Base-by-base conservation (phyloP, 2,797 vertebrate genomes). In the Gobionotothen gibberifrons region DNA sequence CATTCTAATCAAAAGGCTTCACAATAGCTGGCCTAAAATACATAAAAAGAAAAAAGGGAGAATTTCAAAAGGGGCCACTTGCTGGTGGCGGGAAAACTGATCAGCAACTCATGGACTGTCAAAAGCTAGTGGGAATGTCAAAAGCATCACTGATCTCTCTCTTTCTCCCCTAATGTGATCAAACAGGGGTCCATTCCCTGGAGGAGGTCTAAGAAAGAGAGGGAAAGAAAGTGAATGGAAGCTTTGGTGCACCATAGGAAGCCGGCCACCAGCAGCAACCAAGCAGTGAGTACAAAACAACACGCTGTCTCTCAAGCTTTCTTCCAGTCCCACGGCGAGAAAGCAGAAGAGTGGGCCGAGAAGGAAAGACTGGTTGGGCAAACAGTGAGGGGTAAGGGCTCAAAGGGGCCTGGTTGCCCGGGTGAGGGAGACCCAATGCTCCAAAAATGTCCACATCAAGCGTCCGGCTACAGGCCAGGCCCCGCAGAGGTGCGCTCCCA, bases 391-490 rank as follows among this genome's bases (percentile, higher is more conserved):
- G 92, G 90, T 91, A 87, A 83, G 82, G 85, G 74, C 87, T 90
- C 89, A 93, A 93, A 91, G 83, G 87, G 85, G 86, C 74, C 77
- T 51, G 81, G 94, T 94, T 95, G 89, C 93, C 93, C 55, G 83
- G 93, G 94, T 89, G 94, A 93, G 58, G 80, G 75, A 80, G 78
- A 87, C 86, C 86, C 74, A 54, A 70, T 62, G 84, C 85, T 84
- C 80, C 84, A 94, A 93, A 89, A 90, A 95, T 94, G 91, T 91
- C 90, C 87, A 90, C 90, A 92, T 93, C 86, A 92, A 93, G 89
- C 72, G 67, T 81, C 85, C 79, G 58, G 87, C 89, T 72, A 40
- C 22, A 29, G 86, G 85, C 90, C 84, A 83, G 90, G 77, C 75
- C 85, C 71, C 26, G 72, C 76, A 67, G 91, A 93, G 88, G 92